Percentiles rank a stretch among this genome's conserved stretches.
These are phyloP conservation scores for Eumeta japonica DNA, from an alignment of 1,140 invertebrate genomes.

Conservation along the genomic window DNA sequence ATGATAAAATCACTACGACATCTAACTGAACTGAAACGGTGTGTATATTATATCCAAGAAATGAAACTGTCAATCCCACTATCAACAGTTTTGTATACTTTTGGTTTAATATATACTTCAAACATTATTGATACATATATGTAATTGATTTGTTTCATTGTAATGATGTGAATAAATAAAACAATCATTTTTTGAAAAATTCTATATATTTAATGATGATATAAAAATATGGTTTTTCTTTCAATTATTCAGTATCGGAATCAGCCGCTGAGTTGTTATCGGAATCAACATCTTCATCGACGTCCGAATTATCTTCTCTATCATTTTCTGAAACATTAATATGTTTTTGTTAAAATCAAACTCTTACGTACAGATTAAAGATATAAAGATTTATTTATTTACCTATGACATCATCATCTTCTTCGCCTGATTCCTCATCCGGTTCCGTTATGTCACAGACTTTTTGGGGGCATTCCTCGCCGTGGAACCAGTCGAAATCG, in stretches of 20 bases:
- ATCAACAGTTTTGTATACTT: too few species aligned
- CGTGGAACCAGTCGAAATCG: slow-evolving; percentile 15
- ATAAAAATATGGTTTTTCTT: slow-evolving; percentile 10
- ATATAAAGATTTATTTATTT: too few species aligned
- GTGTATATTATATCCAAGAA: too few species aligned
- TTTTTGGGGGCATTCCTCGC: slow-evolving; percentile 15
- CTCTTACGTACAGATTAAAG: too few species aligned
- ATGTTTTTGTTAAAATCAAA: slow-evolving; percentile 10
- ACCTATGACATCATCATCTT: too few species aligned
- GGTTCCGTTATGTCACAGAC: slow-evolving; percentile 13
- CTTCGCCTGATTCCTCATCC: slow-evolving; percentile 15
- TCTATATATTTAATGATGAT: slow-evolving; percentile 7
- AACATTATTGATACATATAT: too few species aligned
- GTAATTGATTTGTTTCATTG: slow-evolving; percentile 8
- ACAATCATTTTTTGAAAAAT: slow-evolving; percentile 7
- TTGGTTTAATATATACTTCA: too few species aligned
- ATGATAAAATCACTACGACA: slow-evolving; percentile 10
- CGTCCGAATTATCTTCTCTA: slow-evolving; percentile 10
- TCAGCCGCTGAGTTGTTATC: slow-evolving; percentile 8
- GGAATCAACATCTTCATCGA: slow-evolving; percentile 16
- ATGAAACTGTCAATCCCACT: too few species aligned
- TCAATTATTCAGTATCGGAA: slow-evolving; percentile 12
- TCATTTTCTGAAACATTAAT: slow-evolving; percentile 14
- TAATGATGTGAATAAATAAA: too few species aligned
- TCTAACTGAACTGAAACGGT: too few species aligned